Percentiles rank a stretch among this genome's conserved stretches.
phyloP scores from a whole-genome alignment of 1,140 invertebrate genomes.

The Cataglyphis hispanica region DNA sequence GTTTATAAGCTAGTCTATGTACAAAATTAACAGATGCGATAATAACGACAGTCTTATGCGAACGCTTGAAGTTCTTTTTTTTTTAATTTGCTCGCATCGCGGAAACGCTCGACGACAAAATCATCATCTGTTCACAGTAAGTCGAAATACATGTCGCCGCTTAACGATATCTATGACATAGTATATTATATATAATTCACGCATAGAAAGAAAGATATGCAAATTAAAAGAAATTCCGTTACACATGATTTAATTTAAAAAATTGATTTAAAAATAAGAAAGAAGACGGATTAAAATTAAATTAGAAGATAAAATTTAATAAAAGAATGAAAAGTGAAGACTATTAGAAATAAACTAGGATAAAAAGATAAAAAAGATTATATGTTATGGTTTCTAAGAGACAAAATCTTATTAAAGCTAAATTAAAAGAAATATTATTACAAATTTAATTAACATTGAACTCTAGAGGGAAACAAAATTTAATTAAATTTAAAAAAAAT shows the following conservation, averaged over 20 bases:
- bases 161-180: constrained; percentile 9
- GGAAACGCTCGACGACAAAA: constrained; percentile 2
- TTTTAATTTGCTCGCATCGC: background rate
- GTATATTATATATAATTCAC: background rate
- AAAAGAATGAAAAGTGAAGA: background rate
- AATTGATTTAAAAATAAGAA: background rate
- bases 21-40: constrained; percentile 81
- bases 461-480: background rate
- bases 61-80: background rate
- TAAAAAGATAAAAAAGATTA: background rate
- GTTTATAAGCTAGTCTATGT: constrained; percentile 76
- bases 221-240: constrained; percentile 30
- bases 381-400: background rate
- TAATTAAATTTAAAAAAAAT: background rate
- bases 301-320: background rate
- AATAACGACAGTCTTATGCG: constrained; percentile 30
- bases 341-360: background rate
- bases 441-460: constrained; percentile 22
- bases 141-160: constrained; percentile 22
- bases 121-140: constrained; percentile 30
- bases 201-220: background rate
- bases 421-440: background rate
- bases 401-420: constrained; percentile 13
- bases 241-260: background rate
- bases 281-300: background rate